A percentile compares a stretch with the other conserved stretches of the same genome.
Evolutionary conservation across 2,113 vertebrate species (phyloP).

Genomic region (Ciconia maguari): DNA sequence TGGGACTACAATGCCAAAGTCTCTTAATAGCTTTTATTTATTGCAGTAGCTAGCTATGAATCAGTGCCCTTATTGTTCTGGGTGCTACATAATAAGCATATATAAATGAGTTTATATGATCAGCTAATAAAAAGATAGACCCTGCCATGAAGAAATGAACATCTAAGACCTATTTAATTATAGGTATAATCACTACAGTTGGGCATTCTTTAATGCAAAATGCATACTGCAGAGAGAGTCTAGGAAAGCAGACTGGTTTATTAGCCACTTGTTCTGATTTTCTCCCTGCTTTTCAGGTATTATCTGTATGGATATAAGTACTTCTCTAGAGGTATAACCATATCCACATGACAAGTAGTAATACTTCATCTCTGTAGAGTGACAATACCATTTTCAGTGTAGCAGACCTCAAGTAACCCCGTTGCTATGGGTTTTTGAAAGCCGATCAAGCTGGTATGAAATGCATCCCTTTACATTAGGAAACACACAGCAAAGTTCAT

Average conservation of each 20-base stretch:
- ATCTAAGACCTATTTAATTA: not conserved
- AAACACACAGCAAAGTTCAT: not conserved
- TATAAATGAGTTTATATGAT: not conserved
- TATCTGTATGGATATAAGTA: not conserved
- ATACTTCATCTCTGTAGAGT: not conserved
- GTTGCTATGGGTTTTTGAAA: not conserved
- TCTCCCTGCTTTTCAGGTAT: not conserved
- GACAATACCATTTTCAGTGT: not conserved
- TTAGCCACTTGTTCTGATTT: not conserved
- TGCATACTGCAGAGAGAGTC: not conserved
- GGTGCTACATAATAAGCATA: not conserved
- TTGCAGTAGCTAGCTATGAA: not conserved
- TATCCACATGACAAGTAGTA: not conserved
- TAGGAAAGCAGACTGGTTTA: not conserved
- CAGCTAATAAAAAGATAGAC: not conserved
- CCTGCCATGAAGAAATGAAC: not conserved
- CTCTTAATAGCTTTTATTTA: not conserved
- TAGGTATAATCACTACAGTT: not conserved
- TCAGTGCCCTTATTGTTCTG: not conserved
- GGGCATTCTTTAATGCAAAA: not conserved
- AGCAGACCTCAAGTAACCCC: not conserved
- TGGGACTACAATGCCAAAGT: not conserved
- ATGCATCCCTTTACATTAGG: not conserved
- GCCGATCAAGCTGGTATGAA: not conserved
- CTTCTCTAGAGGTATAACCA: not conserved